A percentile compares a stretch with the other conserved stretches of the same genome.
These are phyloP conservation scores for Petrolisthes cinctipes DNA, from an alignment of 2,888 invertebrate species.

Conservation along the genomic window DNA sequence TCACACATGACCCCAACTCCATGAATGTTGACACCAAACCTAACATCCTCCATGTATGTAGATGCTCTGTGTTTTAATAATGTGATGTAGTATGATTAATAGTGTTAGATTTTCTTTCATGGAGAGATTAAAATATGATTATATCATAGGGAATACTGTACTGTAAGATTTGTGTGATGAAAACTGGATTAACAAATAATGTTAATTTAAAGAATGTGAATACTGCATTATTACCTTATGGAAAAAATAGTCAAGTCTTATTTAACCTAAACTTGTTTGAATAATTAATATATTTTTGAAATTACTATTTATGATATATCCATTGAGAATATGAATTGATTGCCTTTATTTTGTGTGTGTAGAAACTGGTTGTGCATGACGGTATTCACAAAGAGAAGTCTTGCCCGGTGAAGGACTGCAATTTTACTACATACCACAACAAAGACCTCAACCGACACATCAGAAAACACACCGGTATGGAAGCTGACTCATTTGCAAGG, in stretches of 20 bases:
- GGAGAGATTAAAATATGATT: no score
- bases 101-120: no score
- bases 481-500: not conserved
- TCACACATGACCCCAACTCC: not conserved
- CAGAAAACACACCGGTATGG: conserved; percentile 71
- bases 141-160: no score
- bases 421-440: conserved; percentile 67
- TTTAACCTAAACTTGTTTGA: no score
- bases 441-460: conserved; percentile 70
- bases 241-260: no score
- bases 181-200: no score
- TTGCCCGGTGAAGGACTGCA: conserved; percentile 68
- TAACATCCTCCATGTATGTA: not conserved
- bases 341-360: not conserved
- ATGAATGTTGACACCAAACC: not conserved
- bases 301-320: no score
- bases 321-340: not conserved
- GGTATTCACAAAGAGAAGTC: conserved; percentile 66
- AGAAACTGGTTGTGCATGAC: conserved; percentile 31
- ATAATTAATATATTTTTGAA: no score
- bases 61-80: not conserved
- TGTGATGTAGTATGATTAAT: not conserved
- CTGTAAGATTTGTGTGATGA: no score
- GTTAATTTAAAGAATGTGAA: no score
- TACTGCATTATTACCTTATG: no score